These are phyloP conservation scores for Dolichotis patagonum DNA, from an alignment of 2,113 vertebrate species.

Conservation along the genomic window DNA sequence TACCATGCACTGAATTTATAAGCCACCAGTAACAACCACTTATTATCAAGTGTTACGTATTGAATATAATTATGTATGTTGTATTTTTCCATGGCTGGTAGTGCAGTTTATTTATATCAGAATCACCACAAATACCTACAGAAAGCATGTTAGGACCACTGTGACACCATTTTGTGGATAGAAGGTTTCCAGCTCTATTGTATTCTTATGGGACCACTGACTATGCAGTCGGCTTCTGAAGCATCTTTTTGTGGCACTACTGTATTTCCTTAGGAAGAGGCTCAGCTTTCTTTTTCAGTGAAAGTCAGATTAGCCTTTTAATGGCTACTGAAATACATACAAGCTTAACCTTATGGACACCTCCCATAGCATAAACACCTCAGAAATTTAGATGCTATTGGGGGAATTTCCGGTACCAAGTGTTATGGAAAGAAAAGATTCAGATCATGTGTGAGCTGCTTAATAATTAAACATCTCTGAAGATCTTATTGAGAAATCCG, in stretches of 20 bases:
- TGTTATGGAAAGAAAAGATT: constrained; percentile 53
- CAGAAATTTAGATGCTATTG: constrained; percentile 51
- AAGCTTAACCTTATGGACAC: constrained; percentile 60
- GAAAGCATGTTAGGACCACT: too few relatives aligned
- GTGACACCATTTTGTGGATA: not conserved
- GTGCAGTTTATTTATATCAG: not conserved
- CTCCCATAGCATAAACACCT: constrained; percentile 1
- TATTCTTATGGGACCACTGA: not conserved
- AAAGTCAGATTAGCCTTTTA: constrained; percentile 76
- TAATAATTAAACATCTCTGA: constrained; percentile 50
- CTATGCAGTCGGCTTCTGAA: not conserved
- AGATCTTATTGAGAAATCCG: not conserved
- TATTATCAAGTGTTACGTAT: not conserved
- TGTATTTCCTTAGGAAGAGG: constrained; percentile 49
- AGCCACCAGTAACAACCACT: not conserved
- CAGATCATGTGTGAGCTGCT: not conserved
- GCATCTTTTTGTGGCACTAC: too few relatives aligned
- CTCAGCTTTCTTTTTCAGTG: constrained; percentile 75
- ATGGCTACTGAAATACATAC: constrained; percentile 72
- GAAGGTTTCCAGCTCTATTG: not conserved
- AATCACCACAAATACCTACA: not conserved
- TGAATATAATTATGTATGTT: not conserved
- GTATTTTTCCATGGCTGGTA: not conserved
- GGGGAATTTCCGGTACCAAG: constrained; percentile 75
- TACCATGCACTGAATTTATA: not conserved